phyloP scores from a whole-genome alignment of 2,888 invertebrate species.

The Cosmia trapezina region DNA sequence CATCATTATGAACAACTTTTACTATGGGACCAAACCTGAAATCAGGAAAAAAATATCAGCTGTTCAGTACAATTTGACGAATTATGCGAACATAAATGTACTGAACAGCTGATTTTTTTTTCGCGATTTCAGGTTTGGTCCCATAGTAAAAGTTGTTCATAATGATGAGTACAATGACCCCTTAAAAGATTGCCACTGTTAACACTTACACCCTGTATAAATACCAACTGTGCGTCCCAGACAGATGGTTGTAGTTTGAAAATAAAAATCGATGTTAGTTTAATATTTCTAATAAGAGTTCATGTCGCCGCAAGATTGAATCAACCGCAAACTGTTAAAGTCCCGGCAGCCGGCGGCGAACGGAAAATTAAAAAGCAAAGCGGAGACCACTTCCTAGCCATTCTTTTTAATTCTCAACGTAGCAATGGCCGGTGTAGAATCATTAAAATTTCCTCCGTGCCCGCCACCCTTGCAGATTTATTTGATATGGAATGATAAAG shows the following conservation, averaged over 20 bases:
- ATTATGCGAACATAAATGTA: too few relatives aligned
- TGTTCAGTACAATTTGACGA: too few relatives aligned
- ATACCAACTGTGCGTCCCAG: not conserved
- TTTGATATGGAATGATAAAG: constrained; percentile 75
- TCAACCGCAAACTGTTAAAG: constrained; percentile 79
- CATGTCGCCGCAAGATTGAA: constrained; percentile 72
- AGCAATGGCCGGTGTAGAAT: constrained; percentile 79
- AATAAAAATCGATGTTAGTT: constrained; percentile 51
- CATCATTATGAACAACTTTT: too few relatives aligned
- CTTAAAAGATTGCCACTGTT: too few relatives aligned
- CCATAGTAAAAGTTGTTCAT: too few relatives aligned
- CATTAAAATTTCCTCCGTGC: constrained; percentile 86
- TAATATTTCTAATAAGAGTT: constrained; percentile 64
- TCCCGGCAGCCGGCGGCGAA: constrained; percentile 77
- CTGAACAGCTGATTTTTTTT: too few relatives aligned
- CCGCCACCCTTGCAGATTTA: constrained; percentile 77
- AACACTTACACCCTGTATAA: too few relatives aligned
- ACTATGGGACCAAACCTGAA: too few relatives aligned
- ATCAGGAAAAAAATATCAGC: too few relatives aligned
- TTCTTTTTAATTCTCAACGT: constrained; percentile 87
- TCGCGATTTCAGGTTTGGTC: too few relatives aligned
- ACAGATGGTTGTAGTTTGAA: not conserved
- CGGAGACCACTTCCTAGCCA: constrained; percentile 81
- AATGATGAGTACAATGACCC: too few relatives aligned
- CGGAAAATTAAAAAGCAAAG: constrained; percentile 90